Evolutionary conservation across 2,797 vertebrate genomes (phyloP), one percentile per base, ranked within the genome.

Genomic region (Apogon hyalosoma): DNA sequence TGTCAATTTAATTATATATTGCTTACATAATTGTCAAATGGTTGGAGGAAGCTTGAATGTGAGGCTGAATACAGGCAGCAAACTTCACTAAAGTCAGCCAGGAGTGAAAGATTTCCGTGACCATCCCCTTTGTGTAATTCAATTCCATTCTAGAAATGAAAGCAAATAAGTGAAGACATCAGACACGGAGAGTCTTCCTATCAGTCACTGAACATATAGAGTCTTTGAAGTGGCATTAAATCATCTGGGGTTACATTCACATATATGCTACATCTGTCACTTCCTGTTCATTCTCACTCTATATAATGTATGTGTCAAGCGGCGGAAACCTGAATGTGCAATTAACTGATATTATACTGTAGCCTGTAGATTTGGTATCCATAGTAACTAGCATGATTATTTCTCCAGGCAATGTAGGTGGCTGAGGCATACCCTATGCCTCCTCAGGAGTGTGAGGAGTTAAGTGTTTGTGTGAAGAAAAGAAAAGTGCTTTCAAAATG

Each of bases 321-420:
- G 31, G 43, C 19, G 41, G 49, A 47, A 56, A 53, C 53, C 9
- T 67, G 52, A 64, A 72, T 57, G 52, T 75, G 21, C 45, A 65
- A 69, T 76, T 63, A 45, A 68, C 18, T 31, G 3, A 31, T 18
- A 43, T 52, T 45, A 50, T 12, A 49, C 8, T 45, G 15, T 38
- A 40, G 31, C 7, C 43, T 54, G 47, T 57, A 64, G 24, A 28
- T 28, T 28, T 61, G 16, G 67, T 80, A 56, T 79, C 80, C 59
- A 72, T 64, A 47, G 72, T 46, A 79, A 80, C 46, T 54, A n/a
- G 40, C 24, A 55, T 57, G 63, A 57, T 53, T 75, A 11, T 1
- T 5, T 45, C n/a, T 47, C 18, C 0, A 10, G 48, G 48, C 40
- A 61, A 59, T 47, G 19, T 15, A 24, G 28, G 41, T 56, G 28